Percentiles rank a stretch among this genome's conserved stretches.
Conservation (phyloP, 2,797 vertebrate genomes). For the Margarornis squamiger region DNA sequence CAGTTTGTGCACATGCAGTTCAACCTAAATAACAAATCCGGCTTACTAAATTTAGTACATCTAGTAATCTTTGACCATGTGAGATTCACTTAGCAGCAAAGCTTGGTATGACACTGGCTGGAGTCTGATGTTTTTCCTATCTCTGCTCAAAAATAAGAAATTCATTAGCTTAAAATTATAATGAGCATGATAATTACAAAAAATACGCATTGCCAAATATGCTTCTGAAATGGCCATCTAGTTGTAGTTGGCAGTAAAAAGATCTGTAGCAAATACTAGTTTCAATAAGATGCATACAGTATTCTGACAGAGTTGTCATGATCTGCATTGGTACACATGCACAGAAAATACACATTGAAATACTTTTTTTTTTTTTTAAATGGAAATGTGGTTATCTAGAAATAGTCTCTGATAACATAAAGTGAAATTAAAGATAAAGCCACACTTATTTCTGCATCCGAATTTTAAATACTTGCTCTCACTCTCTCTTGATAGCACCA, state of each 20-base stretch:
- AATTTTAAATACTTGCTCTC: neutral
- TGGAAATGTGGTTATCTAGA: neutral
- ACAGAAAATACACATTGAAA: neutral
- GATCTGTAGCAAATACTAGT: neutral
- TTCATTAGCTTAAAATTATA: neutral
- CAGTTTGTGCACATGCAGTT: neutral
- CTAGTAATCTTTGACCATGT: slow-evolving; percentile 38
- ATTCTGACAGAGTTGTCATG: neutral
- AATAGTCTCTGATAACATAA: neutral
- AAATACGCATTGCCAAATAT: neutral
- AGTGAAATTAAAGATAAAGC: neutral
- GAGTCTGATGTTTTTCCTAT: neutral
- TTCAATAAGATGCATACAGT: neutral
- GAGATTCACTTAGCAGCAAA: neutral
- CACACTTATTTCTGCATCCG: neutral
- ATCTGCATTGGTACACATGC: neutral
- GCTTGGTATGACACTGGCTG: neutral
- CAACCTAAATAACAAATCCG: slow-evolving; percentile 43
- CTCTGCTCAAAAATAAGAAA: neutral
- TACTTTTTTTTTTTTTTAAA: neutral
- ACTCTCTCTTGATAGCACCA: neutral
- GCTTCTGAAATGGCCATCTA: neutral
- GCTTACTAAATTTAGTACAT: slow-evolving; percentile 43
- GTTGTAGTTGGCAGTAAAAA: neutral
- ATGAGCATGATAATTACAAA: neutral